phyloP scores from a whole-genome alignment of 2,113 vertebrate genomes.

The Anser brachyrhynchus region DNA sequence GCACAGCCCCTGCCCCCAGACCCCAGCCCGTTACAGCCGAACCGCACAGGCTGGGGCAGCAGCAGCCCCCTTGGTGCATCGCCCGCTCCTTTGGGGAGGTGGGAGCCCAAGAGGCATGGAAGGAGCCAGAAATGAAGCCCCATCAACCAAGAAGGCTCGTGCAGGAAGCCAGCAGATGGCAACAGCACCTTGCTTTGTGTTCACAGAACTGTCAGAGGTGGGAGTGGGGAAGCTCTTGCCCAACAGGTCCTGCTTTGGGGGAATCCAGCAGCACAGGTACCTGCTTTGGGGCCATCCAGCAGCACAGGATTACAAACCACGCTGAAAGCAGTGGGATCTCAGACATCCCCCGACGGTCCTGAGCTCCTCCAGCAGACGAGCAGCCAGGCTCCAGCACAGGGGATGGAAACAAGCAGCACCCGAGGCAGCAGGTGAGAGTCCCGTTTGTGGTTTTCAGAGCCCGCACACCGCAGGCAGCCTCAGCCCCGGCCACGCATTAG shows the following conservation, averaged over 20 bases:
- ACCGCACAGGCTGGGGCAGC: not conserved
- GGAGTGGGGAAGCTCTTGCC: not conserved
- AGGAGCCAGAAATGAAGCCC: not conserved
- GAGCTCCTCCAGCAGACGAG: not conserved
- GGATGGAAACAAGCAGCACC: not conserved
- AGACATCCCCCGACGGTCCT: fast-evolving
- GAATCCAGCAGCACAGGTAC: not conserved
- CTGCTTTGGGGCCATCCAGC: not conserved
- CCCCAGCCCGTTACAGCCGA: not conserved
- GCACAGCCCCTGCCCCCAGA: not conserved
- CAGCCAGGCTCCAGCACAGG: not conserved
- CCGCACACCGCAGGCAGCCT: fast-evolving
- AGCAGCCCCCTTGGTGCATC: not conserved
- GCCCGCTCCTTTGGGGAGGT: not conserved
- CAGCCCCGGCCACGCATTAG: fast-evolving
- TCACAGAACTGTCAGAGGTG: fast-evolving
- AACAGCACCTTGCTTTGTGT: not conserved
- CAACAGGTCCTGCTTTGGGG: no score
- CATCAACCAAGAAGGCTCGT: fast-evolving
- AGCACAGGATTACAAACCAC: not conserved
- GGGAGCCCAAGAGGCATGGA: not conserved
- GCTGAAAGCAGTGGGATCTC: not conserved
- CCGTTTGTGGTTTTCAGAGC: not conserved
- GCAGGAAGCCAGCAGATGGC: conserved; percentile 46
- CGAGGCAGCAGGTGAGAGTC: not conserved